Conservation (phyloP, 2,888 invertebrate species). For the Eutolmus rufibarbis region DNA sequence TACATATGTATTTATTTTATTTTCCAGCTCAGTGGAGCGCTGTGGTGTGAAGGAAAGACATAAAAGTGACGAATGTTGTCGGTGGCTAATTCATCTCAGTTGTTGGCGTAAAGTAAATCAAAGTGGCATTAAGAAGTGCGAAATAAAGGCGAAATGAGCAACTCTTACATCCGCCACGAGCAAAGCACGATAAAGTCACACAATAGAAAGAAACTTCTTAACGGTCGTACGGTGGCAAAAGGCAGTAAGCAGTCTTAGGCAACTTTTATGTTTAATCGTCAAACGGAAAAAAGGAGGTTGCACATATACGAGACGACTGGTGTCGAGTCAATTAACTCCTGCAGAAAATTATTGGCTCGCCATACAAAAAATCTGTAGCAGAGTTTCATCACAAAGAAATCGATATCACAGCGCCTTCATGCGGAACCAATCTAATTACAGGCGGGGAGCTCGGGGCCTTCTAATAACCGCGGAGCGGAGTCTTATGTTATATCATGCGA, state of each 20-base stretch:
- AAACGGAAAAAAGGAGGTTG: not conserved
- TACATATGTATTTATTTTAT: not conserved
- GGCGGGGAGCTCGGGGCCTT: not conserved
- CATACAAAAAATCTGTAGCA: not conserved
- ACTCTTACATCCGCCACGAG: not conserved
- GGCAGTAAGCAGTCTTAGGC: not conserved
- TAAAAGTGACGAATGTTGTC: not conserved
- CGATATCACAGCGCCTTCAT: constrained; percentile 28
- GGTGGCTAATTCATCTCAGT: not conserved
- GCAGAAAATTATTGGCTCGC: constrained; percentile 25
- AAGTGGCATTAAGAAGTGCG: not conserved
- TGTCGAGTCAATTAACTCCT: constrained; percentile 3
- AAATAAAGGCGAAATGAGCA: not conserved
- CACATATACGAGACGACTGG: not conserved
- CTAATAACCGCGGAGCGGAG: not conserved
- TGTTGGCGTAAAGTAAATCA: not conserved
- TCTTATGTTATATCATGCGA: constrained; percentile 21
- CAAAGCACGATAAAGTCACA: not conserved
- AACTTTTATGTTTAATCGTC: not conserved
- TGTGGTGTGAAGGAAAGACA: not conserved
- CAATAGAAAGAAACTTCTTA: not conserved
- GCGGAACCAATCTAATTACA: constrained; percentile 19
- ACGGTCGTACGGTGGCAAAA: not conserved
- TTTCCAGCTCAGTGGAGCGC: not conserved
- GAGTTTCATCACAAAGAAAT: constrained; percentile 22